Evolutionary conservation across 2,888 invertebrate species (phyloP).

Genomic region (Leptothorax acervorum): DNA sequence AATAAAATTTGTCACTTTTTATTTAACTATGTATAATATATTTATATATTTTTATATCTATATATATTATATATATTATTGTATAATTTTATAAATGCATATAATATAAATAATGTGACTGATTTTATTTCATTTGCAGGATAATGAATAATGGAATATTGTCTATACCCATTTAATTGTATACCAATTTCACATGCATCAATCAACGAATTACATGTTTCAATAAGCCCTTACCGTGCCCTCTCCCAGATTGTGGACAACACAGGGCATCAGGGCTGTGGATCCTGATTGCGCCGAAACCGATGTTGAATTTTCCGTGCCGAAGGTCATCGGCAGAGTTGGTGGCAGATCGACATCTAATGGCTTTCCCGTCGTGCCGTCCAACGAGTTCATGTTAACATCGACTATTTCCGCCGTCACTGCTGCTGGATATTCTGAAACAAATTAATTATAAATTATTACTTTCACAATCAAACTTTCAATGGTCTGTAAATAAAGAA

Average conservation of each 20-base stretch:
- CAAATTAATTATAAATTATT: conserved; percentile 36
- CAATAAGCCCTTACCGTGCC: conserved; percentile 89
- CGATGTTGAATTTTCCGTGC: conserved; percentile 93
- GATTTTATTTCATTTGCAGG: neutral
- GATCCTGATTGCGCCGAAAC: conserved; percentile 95
- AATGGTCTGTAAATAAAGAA: neutral
- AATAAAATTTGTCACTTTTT: too few species aligned
- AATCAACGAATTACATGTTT: conserved; percentile 17
- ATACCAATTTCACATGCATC: neutral
- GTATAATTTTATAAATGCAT: too few species aligned
- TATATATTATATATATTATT: too few species aligned
- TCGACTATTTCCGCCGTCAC: conserved; percentile 81
- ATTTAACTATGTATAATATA: too few species aligned
- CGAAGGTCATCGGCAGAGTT: conserved; percentile 91
- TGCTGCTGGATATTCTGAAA: conserved; percentile 71
- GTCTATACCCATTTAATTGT: neutral
- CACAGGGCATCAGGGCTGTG: conserved; percentile 93
- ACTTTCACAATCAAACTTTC: neutral
- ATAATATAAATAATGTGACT: neutral
- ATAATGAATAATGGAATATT: neutral
- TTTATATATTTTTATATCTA: too few species aligned
- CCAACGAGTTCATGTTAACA: conserved; percentile 77
- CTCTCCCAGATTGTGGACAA: conserved; percentile 94
- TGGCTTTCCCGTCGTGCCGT: conserved; percentile 76
- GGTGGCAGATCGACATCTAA: conserved; percentile 82